phyloP scores from a whole-genome alignment of 2,797 vertebrate species.

The Oreochromis mossambicus region DNA sequence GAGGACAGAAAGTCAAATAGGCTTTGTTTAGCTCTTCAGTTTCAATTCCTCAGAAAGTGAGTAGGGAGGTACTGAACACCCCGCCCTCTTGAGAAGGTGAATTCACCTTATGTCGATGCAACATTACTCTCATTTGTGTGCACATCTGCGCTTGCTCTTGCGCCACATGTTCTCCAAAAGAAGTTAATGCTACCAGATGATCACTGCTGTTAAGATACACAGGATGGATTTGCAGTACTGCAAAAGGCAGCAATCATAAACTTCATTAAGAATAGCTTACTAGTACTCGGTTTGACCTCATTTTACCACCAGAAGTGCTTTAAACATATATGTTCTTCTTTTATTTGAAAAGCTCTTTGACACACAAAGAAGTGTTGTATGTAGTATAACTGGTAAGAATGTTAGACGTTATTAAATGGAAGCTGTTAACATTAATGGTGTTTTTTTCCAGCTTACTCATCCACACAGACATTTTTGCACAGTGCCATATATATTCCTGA shows the following conservation, averaged over 20 bases:
- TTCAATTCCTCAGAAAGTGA: background rate
- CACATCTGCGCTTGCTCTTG: background rate
- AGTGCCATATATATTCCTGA: no score
- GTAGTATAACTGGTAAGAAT: background rate
- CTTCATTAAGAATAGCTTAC: background rate
- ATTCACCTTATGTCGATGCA: background rate
- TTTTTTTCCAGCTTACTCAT: no score
- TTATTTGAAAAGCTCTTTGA: background rate
- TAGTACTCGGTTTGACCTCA: background rate
- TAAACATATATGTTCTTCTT: background rate
- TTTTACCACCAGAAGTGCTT: background rate
- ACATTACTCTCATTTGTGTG: background rate
- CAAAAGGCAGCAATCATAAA: background rate
- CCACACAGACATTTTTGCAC: no score
- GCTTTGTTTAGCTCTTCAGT: background rate
- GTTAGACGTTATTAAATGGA: no score
- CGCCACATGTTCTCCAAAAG: background rate
- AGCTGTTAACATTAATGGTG: no score
- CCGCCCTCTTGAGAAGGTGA: background rate
- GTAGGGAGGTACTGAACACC: rapidly evolving
- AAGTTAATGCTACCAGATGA: background rate
- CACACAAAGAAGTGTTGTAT: background rate
- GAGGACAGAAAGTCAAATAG: rapidly evolving
- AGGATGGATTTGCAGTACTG: background rate
- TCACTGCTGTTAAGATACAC: background rate